Conservation (phyloP, 2,113 vertebrate species). For the Anarhynchus alexandrinus region DNA sequence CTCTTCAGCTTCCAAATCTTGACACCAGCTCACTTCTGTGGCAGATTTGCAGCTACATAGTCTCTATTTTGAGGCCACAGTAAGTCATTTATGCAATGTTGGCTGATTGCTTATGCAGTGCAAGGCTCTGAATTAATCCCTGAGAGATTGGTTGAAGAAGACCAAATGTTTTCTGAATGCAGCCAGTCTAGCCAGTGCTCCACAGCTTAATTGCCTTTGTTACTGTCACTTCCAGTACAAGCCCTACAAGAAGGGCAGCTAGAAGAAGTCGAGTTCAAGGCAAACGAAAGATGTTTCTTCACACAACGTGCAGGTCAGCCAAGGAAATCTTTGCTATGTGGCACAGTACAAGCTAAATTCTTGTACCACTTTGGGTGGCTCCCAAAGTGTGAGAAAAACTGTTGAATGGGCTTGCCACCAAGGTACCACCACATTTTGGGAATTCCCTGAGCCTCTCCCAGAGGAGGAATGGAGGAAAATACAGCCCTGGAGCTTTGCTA, state of each 20-base stretch:
- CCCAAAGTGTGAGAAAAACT: not conserved
- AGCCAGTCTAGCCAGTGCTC: not conserved
- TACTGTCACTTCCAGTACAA: not conserved
- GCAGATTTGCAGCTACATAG: not conserved
- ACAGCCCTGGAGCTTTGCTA: not conserved
- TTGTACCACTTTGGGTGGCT: not conserved
- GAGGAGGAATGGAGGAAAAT: not conserved
- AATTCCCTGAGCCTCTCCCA: not conserved
- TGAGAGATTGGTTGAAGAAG: not conserved
- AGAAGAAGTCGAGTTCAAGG: not conserved
- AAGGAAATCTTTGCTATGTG: not conserved
- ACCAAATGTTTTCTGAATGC: not conserved
- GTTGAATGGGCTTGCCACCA: not conserved
- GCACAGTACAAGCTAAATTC: not conserved
- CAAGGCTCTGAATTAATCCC: not conserved
- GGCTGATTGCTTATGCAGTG: not conserved
- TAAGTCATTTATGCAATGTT: not conserved
- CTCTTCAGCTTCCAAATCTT: not conserved
- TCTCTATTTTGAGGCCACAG: not conserved
- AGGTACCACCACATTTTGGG: not conserved
- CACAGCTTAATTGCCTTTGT: not conserved
- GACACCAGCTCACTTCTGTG: not conserved
- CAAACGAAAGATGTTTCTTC: not conserved
- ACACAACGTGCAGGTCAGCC: not conserved
- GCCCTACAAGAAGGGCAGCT: not conserved